These are phyloP conservation scores for Neogobius melanostomus DNA, from an alignment of 2,113 vertebrate species.

Conservation along the genomic window DNA sequence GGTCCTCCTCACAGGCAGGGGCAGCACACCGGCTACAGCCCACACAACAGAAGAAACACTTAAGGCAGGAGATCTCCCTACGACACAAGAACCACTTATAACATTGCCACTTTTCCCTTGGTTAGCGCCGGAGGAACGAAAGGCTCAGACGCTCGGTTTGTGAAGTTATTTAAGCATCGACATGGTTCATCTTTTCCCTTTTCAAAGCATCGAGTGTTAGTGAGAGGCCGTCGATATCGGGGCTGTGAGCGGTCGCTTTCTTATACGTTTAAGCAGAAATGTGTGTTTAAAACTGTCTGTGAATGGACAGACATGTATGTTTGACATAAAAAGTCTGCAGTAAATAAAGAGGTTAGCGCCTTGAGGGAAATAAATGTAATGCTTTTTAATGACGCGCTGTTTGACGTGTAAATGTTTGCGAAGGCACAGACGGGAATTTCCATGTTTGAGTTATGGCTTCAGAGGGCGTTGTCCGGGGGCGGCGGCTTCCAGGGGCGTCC, in stretches of 20 bases:
- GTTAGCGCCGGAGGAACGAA: slow-evolving; percentile 30
- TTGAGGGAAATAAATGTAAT: neutral
- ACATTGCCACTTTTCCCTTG: slow-evolving; percentile 69
- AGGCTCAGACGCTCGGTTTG: too few species aligned
- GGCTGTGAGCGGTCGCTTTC: too few species aligned
- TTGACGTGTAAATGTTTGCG: neutral
- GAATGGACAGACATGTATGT: too few species aligned
- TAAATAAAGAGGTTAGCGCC: too few species aligned
- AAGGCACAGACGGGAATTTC: slow-evolving; percentile 37
- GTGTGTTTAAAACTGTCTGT: too few species aligned
- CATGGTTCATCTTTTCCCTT: too few species aligned
- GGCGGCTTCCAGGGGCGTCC: slow-evolving; percentile 41
- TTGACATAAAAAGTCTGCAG: too few species aligned
- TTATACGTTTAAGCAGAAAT: too few species aligned
- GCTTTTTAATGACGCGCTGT: neutral
- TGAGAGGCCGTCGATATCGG: too few species aligned
- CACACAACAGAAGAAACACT: slow-evolving; percentile 13
- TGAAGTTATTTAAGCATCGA: neutral
- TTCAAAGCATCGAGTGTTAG: too few species aligned
- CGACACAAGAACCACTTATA: slow-evolving; percentile 40
- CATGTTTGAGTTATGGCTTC: neutral
- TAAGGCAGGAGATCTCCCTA: slow-evolving; percentile 26
- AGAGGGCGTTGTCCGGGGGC: slow-evolving; percentile 21
- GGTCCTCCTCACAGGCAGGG: too few species aligned
- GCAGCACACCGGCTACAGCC: too few species aligned